Evolutionary conservation across 53 echinoderm and acorn worm genomes (phyloP), one percentile per base, ranked within the genome.

Genomic region (Astropecten irregularis): DNA sequence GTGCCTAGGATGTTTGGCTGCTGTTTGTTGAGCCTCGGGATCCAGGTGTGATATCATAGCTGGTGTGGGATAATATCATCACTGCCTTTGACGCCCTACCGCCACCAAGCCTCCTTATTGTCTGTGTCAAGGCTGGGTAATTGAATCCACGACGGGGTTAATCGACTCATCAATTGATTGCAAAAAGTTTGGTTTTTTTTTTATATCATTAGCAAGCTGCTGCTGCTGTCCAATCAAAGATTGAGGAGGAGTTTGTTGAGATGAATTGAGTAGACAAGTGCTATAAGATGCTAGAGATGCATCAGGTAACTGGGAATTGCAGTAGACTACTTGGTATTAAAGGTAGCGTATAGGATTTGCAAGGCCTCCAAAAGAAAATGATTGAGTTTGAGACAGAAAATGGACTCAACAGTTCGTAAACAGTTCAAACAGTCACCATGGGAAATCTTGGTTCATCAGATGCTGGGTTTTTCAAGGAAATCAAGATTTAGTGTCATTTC

Each of bases 141-240:
- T 79, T 79, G 79, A 79, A 79, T 79, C 44, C 46, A 60, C 49
- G 79, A 31, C 46, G 47, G 48, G 79, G 61, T 62, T 79, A 79
- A 79, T 79, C 79, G 42, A 42, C 79, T 79, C 60, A 79, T 79
- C 79, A 79, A 62, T 79, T 79, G 79, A 79, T 79, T 79, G 79
- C 46, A 62, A 28, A 79, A n/a, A 62, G n/a, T 79, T 79, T 79
- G 60, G 79, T 79, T 79, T 79, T 62, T 79, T 60, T 79, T 56
- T 79, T 79, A 56, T 56, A 62, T 21, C 62, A 10, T 39, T 36
- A 34, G 16, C 38, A 8, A 8, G 38, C 5, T 3, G 38, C 21
- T 16, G 3, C 37, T n/a, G 58, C 76, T 49, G 37, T 62, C 79
- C 40, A 22, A 29, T 79, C 48, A 61, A 62, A 79, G 79, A 61